Conservation (phyloP, 2,797 vertebrate genomes). For the Aratinga solstitialis region DNA sequence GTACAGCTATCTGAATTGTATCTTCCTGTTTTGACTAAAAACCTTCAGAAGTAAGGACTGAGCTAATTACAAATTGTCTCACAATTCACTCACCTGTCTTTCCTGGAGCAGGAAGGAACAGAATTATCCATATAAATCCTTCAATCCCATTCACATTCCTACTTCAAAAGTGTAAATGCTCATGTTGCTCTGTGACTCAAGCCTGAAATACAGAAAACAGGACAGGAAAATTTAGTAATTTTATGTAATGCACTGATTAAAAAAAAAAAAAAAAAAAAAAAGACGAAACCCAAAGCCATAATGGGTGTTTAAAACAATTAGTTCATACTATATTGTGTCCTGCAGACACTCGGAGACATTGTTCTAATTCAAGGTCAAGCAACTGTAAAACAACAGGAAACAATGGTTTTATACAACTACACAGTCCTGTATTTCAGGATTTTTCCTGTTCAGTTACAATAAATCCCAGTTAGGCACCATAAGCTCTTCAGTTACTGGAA, state of each 20-base stretch:
- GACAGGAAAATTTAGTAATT: slow-evolving; percentile 3
- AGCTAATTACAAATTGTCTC: slow-evolving; percentile 36
- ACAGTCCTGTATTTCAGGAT: neutral
- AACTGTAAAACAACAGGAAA: neutral
- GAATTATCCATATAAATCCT: slow-evolving; percentile 8
- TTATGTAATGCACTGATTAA: neutral
- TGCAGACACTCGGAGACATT: neutral
- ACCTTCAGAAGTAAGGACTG: slow-evolving; percentile 49
- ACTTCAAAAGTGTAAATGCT: slow-evolving; percentile 33
- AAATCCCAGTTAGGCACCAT: slow-evolving; percentile 9
- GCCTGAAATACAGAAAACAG: slow-evolving; percentile 43
- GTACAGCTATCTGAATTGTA: slow-evolving; percentile 54
- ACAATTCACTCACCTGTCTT: slow-evolving; percentile 54
- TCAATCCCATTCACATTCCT: slow-evolving; percentile 24
- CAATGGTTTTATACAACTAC: neutral
- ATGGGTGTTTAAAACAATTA: neutral
- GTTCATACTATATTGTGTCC: neutral
- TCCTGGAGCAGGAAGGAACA: slow-evolving; percentile 50
- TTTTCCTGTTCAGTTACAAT: slow-evolving; percentile 36
- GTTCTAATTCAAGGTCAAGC: slow-evolving; percentile 21
- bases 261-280: neutral
- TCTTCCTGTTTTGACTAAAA: slow-evolving; percentile 76
- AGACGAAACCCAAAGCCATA: neutral
- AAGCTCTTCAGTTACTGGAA: slow-evolving; percentile 14
- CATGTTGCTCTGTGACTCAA: neutral